Conservation (phyloP, 92 coral and sea anemone species). For the Micromussa lordhowensis region DNA sequence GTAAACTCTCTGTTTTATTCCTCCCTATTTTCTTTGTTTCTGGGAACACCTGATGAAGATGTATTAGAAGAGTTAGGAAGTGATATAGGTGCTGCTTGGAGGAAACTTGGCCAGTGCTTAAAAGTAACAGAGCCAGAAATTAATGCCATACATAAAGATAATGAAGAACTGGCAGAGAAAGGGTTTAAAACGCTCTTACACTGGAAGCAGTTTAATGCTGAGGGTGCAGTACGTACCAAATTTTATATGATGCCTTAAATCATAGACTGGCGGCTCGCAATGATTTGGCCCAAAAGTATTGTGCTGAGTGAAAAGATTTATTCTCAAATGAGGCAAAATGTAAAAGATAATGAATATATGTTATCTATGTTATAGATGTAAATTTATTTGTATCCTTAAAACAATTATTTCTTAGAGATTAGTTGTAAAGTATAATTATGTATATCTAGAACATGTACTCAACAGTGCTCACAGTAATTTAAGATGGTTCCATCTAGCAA, state of each 20-base stretch:
- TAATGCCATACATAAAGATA: neutral
- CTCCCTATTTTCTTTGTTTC: neutral
- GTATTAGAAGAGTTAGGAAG: neutral
- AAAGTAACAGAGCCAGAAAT: neutral
- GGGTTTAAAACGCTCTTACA: conserved; percentile 3
- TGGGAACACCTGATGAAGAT: neutral
- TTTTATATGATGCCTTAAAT: neutral
- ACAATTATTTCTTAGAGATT: too few species aligned
- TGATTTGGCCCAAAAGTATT: neutral
- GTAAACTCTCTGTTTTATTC: too few species aligned
- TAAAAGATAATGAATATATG: too few species aligned
- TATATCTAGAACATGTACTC: too few species aligned
- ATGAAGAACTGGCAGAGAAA: neutral
- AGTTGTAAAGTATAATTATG: too few species aligned
- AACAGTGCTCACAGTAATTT: too few species aligned
- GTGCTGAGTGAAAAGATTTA: neutral
- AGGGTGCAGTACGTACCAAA: neutral
- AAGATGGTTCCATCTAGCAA: too few species aligned
- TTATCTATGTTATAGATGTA: too few species aligned
- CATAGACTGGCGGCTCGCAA: neutral
- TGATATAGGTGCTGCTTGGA: conserved; percentile 1
- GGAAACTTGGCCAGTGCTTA: conserved; percentile 3
- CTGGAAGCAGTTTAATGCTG: neutral
- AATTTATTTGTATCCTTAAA: too few species aligned
- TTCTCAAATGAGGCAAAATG: neutral